A percentile compares a stretch with the other conserved stretches of the same genome.
Conservation (phyloP, 2,113 vertebrate genomes). For the Spea multiplicata region DNA sequence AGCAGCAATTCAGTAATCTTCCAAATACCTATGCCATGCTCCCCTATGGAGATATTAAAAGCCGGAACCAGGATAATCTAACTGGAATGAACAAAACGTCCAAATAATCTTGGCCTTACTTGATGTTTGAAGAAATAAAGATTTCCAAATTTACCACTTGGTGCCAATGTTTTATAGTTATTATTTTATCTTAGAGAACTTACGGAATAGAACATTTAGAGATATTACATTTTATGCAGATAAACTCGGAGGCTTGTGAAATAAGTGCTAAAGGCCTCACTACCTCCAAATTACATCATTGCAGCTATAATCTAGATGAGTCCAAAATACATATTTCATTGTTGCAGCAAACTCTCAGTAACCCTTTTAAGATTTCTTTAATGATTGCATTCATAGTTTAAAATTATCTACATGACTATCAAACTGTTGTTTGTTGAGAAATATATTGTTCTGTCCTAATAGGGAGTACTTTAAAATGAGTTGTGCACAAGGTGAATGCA, state of each 20-base stretch:
- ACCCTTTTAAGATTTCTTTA: conserved; percentile 11
- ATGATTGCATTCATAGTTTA: conserved; percentile 9
- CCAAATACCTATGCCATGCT: no score
- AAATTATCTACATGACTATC: no score
- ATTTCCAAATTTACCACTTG: conserved; percentile 38
- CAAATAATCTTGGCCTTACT: background rate
- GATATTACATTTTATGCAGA: conserved; percentile 32
- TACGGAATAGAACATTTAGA: conserved; percentile 25
- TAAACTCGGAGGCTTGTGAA: conserved; percentile 42
- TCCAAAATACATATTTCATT: conserved; percentile 41
- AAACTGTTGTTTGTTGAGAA: conserved; percentile 9
- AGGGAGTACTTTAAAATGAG: no score
- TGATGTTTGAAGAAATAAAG: conserved; percentile 26
- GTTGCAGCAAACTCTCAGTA: conserved; percentile 2
- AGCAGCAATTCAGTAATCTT: no score
- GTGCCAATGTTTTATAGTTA: conserved; percentile 27
- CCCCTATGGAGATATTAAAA: no score
- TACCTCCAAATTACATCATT: conserved; percentile 43
- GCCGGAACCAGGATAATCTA: no score
- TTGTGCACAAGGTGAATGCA: no score
- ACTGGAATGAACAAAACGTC: no score
- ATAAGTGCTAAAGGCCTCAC: conserved; percentile 41
- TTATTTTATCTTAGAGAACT: conserved; percentile 33
- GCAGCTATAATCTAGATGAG: conserved; percentile 40
- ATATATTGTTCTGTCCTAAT: background rate